These are phyloP conservation scores for Paralichthys olivaceus DNA, from an alignment of 2,113 vertebrate genomes.

Conservation along the genomic window DNA sequence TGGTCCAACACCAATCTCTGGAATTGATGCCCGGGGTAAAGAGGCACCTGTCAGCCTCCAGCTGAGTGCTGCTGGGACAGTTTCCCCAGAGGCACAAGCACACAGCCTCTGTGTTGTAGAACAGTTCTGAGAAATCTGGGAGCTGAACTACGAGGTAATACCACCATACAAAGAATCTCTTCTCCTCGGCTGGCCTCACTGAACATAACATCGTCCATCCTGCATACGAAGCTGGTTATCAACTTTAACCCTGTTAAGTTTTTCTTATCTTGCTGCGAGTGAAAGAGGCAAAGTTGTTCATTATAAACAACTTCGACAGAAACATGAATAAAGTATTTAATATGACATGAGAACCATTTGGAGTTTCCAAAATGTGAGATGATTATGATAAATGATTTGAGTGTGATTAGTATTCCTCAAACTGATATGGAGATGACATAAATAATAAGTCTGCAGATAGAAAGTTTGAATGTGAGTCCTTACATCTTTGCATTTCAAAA, in stretches of 20 bases:
- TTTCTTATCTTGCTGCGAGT: too few species aligned
- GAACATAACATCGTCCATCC: too few species aligned
- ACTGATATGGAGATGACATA: not conserved
- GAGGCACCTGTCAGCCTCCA: not conserved
- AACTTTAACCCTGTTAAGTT: too few species aligned
- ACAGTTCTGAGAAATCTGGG: too few species aligned
- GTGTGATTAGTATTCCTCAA: not conserved
- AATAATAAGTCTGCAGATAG: not conserved
- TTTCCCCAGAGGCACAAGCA: not conserved
- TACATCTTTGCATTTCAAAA: conserved; percentile 1
- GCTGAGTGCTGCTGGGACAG: not conserved
- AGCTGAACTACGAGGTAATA: too few species aligned
- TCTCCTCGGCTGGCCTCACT: too few species aligned
- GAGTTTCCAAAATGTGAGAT: not conserved
- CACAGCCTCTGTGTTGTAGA: not conserved
- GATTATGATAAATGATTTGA: not conserved
- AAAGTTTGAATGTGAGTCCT: not conserved
- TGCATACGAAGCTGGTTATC: too few species aligned
- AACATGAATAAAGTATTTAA: not conserved
- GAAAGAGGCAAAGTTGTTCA: not conserved
- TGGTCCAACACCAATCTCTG: not conserved
- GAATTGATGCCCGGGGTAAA: not conserved
- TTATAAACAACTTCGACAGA: not conserved
- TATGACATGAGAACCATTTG: not conserved
- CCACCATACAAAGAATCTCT: too few species aligned